Evolutionary conservation across 37 sponge, comb jelly and placozoan species (phyloP), one percentile per base, ranked within the genome.

Genomic region (Dysidea cf. avara): DNA sequence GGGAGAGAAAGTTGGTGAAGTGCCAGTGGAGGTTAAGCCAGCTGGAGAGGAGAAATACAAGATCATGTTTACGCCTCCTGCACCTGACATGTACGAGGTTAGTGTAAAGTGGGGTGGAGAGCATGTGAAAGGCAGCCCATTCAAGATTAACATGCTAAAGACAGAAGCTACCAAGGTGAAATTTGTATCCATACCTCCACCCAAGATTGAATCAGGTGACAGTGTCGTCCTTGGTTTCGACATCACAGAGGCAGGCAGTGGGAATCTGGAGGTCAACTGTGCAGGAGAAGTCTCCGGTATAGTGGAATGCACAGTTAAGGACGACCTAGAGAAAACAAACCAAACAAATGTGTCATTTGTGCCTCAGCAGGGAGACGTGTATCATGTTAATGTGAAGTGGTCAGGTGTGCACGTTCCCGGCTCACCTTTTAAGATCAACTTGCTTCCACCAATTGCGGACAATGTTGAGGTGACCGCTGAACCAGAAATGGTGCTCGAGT

Each of bases 101-200:
- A 22, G 64, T 0, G 77, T 94, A 0, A 51, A 37, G 53, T 94
- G 90, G 90, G 70, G 69, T 0, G 76, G 71, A 0, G 63, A 62
- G 0, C 67, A 78, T 17, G 86, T 94, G 58, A 75, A 87, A 14
- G 70, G 65, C 30, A 84, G 86, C 55, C 94, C 94, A 7, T 94
- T 90, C 69, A 39, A 31, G 21, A 80, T 90, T 9, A 63, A 68
- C 11, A 76, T 72, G 11, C 75, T 71, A 18, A 81, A 81, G 11
- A 20, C 78, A 3, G 65, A 79, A 43, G 75, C 75, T n/a, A 48
- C 53, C 18, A 66, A 75, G 28, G 85, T 84, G 22, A 48, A 67
- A 34, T 82, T 73, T 5, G 90, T 84, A 0, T 66, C 59, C 0
- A 47, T 64, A 64, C 75, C 81, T 26, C 9, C 46, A 43, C 72